Evolutionary conservation across 1,140 invertebrate genomes (phyloP).

Genomic region (Oscheius sp.): DNA sequence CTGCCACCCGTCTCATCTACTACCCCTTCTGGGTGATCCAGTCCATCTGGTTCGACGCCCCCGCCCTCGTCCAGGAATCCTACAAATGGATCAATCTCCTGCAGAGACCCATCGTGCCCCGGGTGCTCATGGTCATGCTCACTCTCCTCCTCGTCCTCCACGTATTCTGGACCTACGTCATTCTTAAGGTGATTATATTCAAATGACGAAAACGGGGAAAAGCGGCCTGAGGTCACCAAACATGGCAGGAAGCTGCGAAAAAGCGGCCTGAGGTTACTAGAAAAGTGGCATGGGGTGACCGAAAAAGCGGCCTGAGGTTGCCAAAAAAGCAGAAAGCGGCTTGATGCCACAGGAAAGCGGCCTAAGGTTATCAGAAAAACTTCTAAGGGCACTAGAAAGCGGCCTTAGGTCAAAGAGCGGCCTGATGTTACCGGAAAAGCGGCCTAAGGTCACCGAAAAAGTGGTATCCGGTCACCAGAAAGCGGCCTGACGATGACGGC

Average conservation of each 20-base stretch:
- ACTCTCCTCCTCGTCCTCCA: conserved; percentile 50
- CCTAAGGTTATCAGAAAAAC: too few species aligned
- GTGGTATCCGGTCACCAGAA: too few species aligned
- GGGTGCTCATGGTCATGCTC: conserved; percentile 49
- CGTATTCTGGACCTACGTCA: conserved; percentile 56
- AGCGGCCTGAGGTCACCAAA: not conserved
- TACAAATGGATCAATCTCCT: conserved; percentile 48
- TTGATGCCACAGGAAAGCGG: too few species aligned
- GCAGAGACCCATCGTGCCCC: conserved; percentile 55
- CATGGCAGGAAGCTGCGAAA: not conserved
- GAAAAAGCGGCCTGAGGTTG: too few species aligned
- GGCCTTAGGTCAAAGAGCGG: too few species aligned
- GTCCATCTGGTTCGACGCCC: conserved; percentile 54
- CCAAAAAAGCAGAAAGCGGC: too few species aligned
- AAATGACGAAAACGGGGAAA: not conserved
- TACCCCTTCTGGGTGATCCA: conserved; percentile 72
- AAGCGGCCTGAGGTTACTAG: too few species aligned
- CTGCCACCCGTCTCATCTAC: conserved; percentile 77
- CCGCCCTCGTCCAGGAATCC: conserved; percentile 42
- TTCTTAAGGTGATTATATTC: conserved; percentile 49
- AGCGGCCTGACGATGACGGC: too few species aligned
- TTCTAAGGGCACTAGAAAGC: too few species aligned
- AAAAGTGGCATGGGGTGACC: too few species aligned
- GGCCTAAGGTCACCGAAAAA: too few species aligned
- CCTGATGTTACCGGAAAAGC: too few species aligned